Evolutionary conservation across 2,888 invertebrate genomes (phyloP).

Genomic region (Tridacna crocea): DNA sequence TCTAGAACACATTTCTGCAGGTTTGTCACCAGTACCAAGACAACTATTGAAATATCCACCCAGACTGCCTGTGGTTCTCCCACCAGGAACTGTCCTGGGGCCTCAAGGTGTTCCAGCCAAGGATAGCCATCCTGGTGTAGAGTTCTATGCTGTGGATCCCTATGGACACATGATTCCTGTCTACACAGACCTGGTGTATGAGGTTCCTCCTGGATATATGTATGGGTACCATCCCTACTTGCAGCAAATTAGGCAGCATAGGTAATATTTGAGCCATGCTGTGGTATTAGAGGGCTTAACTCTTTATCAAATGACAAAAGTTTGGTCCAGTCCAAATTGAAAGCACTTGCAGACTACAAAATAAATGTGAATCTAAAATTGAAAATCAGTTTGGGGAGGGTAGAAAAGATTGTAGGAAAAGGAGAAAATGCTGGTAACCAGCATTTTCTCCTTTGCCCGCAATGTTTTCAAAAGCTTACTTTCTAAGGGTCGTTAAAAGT

Average conservation of each 20-base stretch:
- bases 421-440: too few species aligned
- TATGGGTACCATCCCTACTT: constrained; percentile 58
- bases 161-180: constrained; percentile 63
- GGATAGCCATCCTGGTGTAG: constrained; percentile 47
- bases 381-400: too few species aligned
- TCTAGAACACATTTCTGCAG: neutral
- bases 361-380: too few species aligned
- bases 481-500: too few species aligned
- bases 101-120: constrained; percentile 36
- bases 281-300: too few species aligned
- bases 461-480: too few species aligned
- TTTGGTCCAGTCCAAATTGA: too few species aligned
- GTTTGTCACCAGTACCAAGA: constrained; percentile 10
- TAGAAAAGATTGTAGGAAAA: too few species aligned
- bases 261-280: constrained; percentile 45
- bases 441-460: too few species aligned
- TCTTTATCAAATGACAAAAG: too few species aligned
- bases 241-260: constrained; percentile 66
- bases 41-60: constrained; percentile 54
- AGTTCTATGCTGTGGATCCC: constrained; percentile 64
- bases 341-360: too few species aligned
- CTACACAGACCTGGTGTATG: constrained; percentile 61
- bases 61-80: constrained; percentile 50
- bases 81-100: constrained; percentile 45
- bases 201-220: constrained; percentile 62